Percentiles rank a stretch among this genome's conserved stretches.
phyloP scores from a whole-genome alignment of 1,140 invertebrate species.

The Amyelois transitella region DNA sequence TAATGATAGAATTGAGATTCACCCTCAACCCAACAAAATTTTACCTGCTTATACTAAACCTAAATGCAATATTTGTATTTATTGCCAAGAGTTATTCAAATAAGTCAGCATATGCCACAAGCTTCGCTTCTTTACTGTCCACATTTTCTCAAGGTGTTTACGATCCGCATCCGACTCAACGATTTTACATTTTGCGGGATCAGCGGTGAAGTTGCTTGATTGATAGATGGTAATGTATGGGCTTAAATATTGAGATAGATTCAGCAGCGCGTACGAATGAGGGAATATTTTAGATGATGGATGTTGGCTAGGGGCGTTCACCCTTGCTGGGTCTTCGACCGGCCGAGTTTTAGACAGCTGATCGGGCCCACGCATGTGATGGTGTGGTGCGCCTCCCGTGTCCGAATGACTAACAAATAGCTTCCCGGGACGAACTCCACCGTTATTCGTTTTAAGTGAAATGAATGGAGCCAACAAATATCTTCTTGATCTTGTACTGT shows the following conservation, averaged over 20 bases:
- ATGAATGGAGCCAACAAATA: too few species aligned
- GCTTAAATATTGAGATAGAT: conserved; percentile 60
- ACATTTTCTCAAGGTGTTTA: conserved; percentile 5
- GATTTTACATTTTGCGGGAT: conserved; percentile 30
- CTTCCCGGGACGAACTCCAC: conserved; percentile 23
- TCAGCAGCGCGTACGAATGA: conserved; percentile 58
- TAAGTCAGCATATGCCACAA: too few species aligned
- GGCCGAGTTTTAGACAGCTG: conserved; percentile 62
- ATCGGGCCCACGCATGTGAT: conserved; percentile 29
- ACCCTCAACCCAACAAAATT: too few species aligned
- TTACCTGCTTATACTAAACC: too few species aligned
- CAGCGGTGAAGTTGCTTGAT: conserved; percentile 27
- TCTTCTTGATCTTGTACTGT: too few species aligned
- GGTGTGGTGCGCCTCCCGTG: conserved; percentile 12
- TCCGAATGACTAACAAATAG: conserved; percentile 41
- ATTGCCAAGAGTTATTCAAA: too few species aligned
- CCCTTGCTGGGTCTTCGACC: conserved; percentile 55
- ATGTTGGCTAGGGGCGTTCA: conserved; percentile 41
- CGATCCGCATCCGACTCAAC: conserved; percentile 12
- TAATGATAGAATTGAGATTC: too few species aligned
- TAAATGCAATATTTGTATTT: too few species aligned
- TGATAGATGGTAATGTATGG: conserved; percentile 30
- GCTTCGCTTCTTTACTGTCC: background rate
- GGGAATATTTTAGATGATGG: conserved; percentile 49
- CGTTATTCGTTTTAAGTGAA: conserved; percentile 21